Conservation (phyloP, 2,113 vertebrate genomes). For the Smithornis capensis region DNA sequence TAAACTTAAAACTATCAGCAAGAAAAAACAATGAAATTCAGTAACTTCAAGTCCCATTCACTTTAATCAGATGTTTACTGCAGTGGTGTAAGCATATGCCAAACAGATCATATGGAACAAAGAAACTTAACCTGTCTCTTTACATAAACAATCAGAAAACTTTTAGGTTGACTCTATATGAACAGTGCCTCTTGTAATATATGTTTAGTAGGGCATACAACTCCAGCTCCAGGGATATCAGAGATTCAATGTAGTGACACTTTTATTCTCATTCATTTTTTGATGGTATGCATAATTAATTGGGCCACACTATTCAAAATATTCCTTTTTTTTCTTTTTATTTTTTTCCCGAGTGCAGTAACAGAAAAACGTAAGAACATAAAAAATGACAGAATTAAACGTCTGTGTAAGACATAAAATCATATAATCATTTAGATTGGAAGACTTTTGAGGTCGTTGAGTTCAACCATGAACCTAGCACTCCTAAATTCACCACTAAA, state of each 20-base stretch:
- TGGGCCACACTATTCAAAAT: background rate
- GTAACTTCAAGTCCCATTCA: background rate
- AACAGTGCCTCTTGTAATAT: background rate
- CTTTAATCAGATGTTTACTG: background rate
- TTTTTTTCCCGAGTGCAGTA: background rate
- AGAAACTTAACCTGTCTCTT: background rate
- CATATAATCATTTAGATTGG: background rate
- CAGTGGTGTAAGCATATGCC: background rate
- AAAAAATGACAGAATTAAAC: background rate
- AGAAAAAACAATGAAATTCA: background rate
- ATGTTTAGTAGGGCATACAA: background rate
- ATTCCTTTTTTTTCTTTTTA: fast-evolving
- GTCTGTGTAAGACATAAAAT: background rate
- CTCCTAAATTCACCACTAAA: background rate
- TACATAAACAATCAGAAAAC: background rate
- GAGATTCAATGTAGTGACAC: background rate
- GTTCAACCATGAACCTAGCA: background rate
- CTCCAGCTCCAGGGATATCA: background rate
- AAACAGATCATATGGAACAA: background rate
- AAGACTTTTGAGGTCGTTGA: background rate
- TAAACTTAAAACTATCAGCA: background rate
- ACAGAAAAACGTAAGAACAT: background rate
- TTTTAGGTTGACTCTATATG: background rate
- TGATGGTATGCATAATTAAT: background rate
- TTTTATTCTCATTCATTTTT: background rate